Percentiles rank a stretch among this genome's conserved stretches.
Evolutionary conservation across 1,140 invertebrate genomes (phyloP).

Genomic region (Subanguina moxae): DNA sequence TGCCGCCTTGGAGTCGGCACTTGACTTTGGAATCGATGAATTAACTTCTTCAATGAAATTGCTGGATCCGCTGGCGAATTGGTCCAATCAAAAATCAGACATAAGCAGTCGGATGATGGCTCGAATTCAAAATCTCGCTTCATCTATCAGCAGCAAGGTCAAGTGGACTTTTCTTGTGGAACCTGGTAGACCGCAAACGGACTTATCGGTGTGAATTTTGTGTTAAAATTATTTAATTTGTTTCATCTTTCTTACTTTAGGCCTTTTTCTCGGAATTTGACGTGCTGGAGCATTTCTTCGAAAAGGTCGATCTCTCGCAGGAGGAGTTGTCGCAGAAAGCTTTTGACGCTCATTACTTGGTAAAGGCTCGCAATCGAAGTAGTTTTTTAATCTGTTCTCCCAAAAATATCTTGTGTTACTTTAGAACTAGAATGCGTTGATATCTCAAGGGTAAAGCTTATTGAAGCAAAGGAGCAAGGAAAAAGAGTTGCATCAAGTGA

Average conservation of each 20-base stretch:
- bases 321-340: slow-evolving; percentile 43
- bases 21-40: background rate
- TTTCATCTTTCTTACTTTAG: slow-evolving; percentile 17
- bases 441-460: slow-evolving; percentile 29
- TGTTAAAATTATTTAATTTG: slow-evolving; percentile 5
- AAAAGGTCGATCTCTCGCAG: slow-evolving; percentile 34
- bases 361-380: slow-evolving; percentile 51
- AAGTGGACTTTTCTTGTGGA: slow-evolving; percentile 51
- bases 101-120: slow-evolving; percentile 21
- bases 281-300: slow-evolving; percentile 49
- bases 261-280: slow-evolving; percentile 49
- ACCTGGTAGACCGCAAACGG: slow-evolving; percentile 47
- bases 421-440: slow-evolving; percentile 34
- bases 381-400: slow-evolving; percentile 20
- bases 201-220: slow-evolving; percentile 36
- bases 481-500: slow-evolving; percentile 29
- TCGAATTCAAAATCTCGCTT: slow-evolving; percentile 36
- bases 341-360: slow-evolving; percentile 49
- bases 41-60: background rate
- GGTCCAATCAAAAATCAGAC: slow-evolving; percentile 24
- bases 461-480: slow-evolving; percentile 19
- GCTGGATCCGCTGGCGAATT: slow-evolving; percentile 17
- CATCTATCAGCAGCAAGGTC: slow-evolving; percentile 18
- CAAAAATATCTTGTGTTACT: background rate
- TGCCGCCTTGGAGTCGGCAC: background rate